Evolutionary conservation across 2,888 invertebrate species (phyloP), one percentile per base, ranked within the genome.

Genomic region (Ectemnius cavifrons): DNA sequence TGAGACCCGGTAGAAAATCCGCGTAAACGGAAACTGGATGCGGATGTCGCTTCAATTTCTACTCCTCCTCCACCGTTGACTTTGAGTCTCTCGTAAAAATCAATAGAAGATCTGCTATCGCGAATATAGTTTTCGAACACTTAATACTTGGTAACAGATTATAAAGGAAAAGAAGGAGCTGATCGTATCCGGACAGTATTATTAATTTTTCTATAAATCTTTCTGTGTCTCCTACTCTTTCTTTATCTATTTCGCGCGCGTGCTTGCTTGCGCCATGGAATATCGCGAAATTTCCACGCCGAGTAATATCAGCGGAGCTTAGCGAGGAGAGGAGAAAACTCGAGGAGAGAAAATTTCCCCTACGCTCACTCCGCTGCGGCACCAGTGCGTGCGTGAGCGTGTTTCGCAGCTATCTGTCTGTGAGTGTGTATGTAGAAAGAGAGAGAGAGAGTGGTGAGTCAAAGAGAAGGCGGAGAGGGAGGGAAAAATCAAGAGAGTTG

Each of bases 241-340:
- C 52, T 16, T 5, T 52, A 11, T 16, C 14, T 52, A 6, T 52
- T 14, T 81, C 69, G 73, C 68, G 76, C 37, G 37, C 23, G 23
- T 23, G 23, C 23, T 23, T 23, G 3, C 23, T 23, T 37, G 37
- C 37, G 11, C 37, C 37, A 78, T 81, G 85, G 83, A 86, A 85
- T 86, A 86, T 84, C 83, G 81, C 78, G 81, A 86, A 85, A 85
- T 85, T 86, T 86, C 78, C 79, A 84, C 82, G 47, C 60, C 59
- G 77, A 68, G 73, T 83, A 81, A 81, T 83, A 81, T 78, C 76
- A 73, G 71, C 52, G 77, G 63, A 77, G 68, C 70, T 72, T 75
- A 65, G 65, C 69, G 57, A 65, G 72, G 46, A 77, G 76, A 66
- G 75, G 79, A 67, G 77, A 78, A 77, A 63, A 76, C 71, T 73